Evolutionary conservation across 37 sponge, comb jelly and placozoan genomes (phyloP), one percentile per base, ranked within the genome.

Genomic region (Aplysina aerophoba): DNA sequence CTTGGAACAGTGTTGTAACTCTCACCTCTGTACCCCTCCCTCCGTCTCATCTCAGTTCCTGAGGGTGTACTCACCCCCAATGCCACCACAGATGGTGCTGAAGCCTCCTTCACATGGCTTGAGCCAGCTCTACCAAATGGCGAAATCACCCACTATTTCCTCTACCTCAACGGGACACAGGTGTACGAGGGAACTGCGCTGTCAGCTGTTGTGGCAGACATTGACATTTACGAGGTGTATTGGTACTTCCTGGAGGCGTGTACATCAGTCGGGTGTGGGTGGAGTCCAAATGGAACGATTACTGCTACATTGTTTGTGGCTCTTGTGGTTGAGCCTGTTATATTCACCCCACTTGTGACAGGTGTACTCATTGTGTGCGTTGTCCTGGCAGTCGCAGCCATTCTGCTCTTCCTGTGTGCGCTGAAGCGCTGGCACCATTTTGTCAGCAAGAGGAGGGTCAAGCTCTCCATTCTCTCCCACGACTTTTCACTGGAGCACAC

Each of bases 101-200:
- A 25, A 3, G 60, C 61, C 24, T 11, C 16, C 37, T 82, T 92
- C 64, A 56, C 71, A 22, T 92, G 93, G 93, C 13, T 36, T 28
- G 80, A 62, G 2, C 93, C 93, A 30, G 14, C 33, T 15, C 20
- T n/a, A n/a, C 89, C 93, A 27, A 92, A 92, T 82, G 93, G 93
- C 3, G 59, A 89, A 64, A 89, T 92, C 27, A 73, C 67, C 15
- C 79, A 84, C 80, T 92, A 92, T 84, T 35, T 71, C 0, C 86
- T 92, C 57, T 66, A 86, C 19, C 17, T 86, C 25, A 44, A 57
- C 37, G 54, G 61, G 55, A 28, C 21, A 15, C 24, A 34, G 2
- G 41, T 89, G 53, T 92, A 83, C 81, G 86, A 85, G 37, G 89
- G 87, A 22, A 35, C 90, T 34, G 72, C 21, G 3, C 21, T 72